Percentiles rank a stretch among this genome's conserved stretches.
Evolutionary conservation across 2,888 invertebrate species (phyloP).

Genomic region (Phengaris arion): DNA sequence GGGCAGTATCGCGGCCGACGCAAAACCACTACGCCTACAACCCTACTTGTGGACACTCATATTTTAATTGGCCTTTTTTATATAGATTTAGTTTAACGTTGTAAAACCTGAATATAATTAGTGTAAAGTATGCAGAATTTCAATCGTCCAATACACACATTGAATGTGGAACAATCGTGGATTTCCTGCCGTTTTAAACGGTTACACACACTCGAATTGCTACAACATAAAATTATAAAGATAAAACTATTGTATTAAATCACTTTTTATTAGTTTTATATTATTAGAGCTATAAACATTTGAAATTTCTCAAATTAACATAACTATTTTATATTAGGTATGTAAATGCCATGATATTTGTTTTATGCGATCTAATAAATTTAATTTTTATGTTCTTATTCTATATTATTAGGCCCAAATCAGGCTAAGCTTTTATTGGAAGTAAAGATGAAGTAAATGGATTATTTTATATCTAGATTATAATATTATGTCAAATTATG

Average conservation of each 20-base stretch:
- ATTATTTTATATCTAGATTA: background rate
- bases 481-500: background rate
- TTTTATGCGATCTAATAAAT: background rate
- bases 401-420: background rate
- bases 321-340: constrained; percentile 9
- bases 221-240: background rate
- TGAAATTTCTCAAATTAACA: constrained; percentile 10
- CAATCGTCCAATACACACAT: too few relatives aligned
- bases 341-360: constrained; percentile 5
- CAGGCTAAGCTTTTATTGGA: background rate
- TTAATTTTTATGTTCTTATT: constrained; percentile 1
- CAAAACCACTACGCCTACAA: too few relatives aligned
- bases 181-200: background rate
- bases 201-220: background rate
- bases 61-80: too few relatives aligned
- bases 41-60: too few relatives aligned
- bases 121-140: too few relatives aligned
- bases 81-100: too few relatives aligned
- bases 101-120: too few relatives aligned
- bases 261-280: constrained; percentile 10
- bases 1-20: too few relatives aligned
- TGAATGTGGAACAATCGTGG: background rate
- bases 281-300: background rate
- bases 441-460: too few relatives aligned
- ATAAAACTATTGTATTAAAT: background rate